Evolutionary conservation across 2,888 invertebrate species (phyloP), one percentile per base, ranked within the genome.

Genomic region (Sesia bembeciformis): DNA sequence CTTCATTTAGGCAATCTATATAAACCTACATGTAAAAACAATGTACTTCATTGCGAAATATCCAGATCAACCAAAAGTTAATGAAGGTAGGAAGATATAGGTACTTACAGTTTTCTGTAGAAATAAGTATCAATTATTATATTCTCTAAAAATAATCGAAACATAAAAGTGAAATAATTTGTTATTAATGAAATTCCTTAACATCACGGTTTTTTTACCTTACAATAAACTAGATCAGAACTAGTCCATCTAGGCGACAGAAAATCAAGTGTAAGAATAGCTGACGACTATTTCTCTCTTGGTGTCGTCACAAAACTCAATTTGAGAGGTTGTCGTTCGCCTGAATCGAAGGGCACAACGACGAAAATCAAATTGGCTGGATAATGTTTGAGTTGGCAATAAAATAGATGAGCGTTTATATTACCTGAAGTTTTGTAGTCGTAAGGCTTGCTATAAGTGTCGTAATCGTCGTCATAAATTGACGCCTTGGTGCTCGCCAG

Each of bases 381-480:
- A 61, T 60, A 54, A 62, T 60, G 59, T 62, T 59, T 53, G 39
- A 60, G 57, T 57, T 59, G 52, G 52, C 8, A 50, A 58, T 61
- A 54, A 58, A 62, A 53, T 53, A 51, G 49, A 56, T 50, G 7
- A 46, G 56, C 8, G 41, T 41, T 49, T 51, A 42, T 23, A 46
- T 82, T 78, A 88, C 89, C 89, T 72, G 87, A 70, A 61, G 62
- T 75, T 64, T 74, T 78, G 72, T 79, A 84, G 72, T 89, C 85
- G 63, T 85, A 85, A 55, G 66, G 60, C 62, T 80, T 84, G 6
- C 86, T 86, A 62, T 86, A 88, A 0, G 78, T 71, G 61, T 89
- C 89, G 70, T 88, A 89, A 59, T 90, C 87, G 53, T 89, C 87
- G 61, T 89, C 87, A 64, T 87, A 88, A 4, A 87, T 62, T 3